phyloP scores from a whole-genome alignment of 2,797 vertebrate species.

The Streptopelia turtur region DNA sequence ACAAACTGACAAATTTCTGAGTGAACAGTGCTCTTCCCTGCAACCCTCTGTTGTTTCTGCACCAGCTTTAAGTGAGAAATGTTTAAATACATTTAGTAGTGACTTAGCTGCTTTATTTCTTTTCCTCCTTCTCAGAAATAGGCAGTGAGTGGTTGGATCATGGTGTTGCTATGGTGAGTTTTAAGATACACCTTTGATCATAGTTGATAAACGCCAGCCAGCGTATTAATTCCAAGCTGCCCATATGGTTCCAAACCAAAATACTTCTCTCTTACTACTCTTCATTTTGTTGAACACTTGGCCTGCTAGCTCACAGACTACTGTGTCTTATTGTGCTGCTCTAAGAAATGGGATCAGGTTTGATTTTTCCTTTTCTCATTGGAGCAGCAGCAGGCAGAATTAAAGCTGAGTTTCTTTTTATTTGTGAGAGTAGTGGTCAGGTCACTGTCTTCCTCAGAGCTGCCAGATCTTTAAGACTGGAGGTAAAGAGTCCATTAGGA shows the following conservation, averaged over 20 bases:
- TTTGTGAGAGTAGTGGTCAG: neutral
- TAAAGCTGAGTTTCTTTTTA: neutral
- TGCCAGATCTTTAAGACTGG: neutral
- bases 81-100: neutral
- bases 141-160: neutral
- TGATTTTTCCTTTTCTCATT: neutral
- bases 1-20: neutral
- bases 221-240: conserved; percentile 5
- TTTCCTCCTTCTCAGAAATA: neutral
- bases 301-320: neutral
- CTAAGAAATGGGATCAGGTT: neutral
- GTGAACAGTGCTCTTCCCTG: neutral
- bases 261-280: neutral
- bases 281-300: neutral
- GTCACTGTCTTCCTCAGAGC: neutral
- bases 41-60: neutral
- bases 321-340: neutral
- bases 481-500: neutral
- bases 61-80: neutral
- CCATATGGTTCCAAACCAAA: conserved; percentile 13
- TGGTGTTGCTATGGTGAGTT: conserved; percentile 44
- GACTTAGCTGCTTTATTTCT: neutral
- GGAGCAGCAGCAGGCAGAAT: neutral
- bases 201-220: neutral
- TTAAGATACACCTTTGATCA: conserved; percentile 40